Evolutionary conservation across 35 echinoderm and acorn worm genomes (phyloP).

Genomic region (Diadema setosum): DNA sequence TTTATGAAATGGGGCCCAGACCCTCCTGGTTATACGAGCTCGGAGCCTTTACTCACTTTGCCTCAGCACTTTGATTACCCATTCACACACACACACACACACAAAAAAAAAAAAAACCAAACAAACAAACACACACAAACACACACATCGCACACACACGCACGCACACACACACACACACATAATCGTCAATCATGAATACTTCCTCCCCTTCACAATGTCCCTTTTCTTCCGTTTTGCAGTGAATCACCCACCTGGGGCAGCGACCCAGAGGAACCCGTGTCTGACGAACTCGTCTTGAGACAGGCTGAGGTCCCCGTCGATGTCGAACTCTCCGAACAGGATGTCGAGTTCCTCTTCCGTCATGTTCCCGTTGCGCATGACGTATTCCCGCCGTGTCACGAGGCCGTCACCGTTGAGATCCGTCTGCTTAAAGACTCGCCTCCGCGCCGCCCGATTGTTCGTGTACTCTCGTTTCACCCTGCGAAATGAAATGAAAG

Average conservation of each 20-base stretch:
- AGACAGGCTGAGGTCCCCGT: not conserved
- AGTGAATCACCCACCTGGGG: not conserved
- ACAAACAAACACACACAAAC: no score
- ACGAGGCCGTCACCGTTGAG: not conserved
- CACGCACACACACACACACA: no score
- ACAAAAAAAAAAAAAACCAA: no score
- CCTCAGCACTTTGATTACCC: no score
- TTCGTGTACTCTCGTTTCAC: constrained; percentile 3
- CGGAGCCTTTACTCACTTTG: no score
- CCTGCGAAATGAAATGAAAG: not conserved
- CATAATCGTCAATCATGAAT: no score
- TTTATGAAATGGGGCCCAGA: no score
- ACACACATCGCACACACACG: no score
- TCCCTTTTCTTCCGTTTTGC: no score
- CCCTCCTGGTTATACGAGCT: no score
- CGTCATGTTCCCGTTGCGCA: not conserved
- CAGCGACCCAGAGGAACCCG: not conserved
- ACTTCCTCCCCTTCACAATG: no score
- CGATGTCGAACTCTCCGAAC: not conserved
- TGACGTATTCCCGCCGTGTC: constrained; percentile 23
- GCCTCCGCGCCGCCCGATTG: not conserved
- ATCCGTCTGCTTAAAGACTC: constrained; percentile 2
- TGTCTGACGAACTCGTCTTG: constrained; percentile 10
- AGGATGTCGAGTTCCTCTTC: constrained; percentile 21
- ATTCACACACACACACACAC: no score